Base-by-base conservation (phyloP, 2,888 invertebrate genomes). In the Agriopis marginaria region DNA sequence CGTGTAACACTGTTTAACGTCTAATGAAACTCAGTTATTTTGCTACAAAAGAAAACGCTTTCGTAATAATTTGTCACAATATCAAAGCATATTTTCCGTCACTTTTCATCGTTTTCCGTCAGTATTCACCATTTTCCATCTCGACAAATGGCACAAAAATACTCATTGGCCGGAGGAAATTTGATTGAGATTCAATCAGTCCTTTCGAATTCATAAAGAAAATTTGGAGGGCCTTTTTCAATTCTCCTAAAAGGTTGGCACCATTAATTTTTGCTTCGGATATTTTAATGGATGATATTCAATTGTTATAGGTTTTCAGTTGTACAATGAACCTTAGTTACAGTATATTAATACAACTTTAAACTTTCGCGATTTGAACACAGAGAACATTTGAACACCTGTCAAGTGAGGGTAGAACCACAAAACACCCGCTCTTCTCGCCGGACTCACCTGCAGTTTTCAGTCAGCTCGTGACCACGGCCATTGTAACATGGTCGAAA, bases 181-280 rank as follows among this genome's bases (percentile, higher is more conserved):
- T 87, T 81, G 80, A 87, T 86, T 87, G 79, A 77, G 81, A 85
- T 81, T 82, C 79, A 85, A 85, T 85, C 78, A 84, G 82, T 79
- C 86, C 85, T 88, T 89, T 86, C 86, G 83, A 86, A 87, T 85
- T 86, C 83, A 83, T 84, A 84, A 85, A 81, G 81, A 82, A 82
- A 77, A 72, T 73, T 74, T 72, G 69, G 68, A 78, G 75, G 63
- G 63, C 71, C 72, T 79, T 84, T 82, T 85, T 82, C 80, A 82
- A 79, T 84, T 85, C 75, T 44, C 72, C 14, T 61, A 77, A 86
- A 80, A 80, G 81, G 79, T 77, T 79, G 72, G 70, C 73, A 11
- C 66, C 66, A 66, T 70, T 59, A 42, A 54, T 59, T 66, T 66
- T 63, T 64, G 44, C 56, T 53, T 68, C 17, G 40, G 23, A 62